Conservation (phyloP, 2,113 vertebrate genomes). For the Climacteris rufus region DNA sequence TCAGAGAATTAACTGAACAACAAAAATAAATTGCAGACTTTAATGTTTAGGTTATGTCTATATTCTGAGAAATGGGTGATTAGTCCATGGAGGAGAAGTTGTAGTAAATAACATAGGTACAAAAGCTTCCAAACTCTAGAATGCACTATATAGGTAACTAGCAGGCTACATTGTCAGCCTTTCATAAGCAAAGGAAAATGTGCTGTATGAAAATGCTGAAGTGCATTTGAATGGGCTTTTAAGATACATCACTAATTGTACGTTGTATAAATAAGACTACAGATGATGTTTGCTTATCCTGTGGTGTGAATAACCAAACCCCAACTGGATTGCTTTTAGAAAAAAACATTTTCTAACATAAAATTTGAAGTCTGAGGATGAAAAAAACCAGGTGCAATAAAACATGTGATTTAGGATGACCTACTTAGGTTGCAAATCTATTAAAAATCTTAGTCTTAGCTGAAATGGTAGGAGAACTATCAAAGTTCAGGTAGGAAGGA, state of each 20-base stretch:
- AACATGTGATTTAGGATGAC: not conserved
- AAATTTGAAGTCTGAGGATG: not conserved
- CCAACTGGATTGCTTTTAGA: not conserved
- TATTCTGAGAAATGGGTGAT: not conserved
- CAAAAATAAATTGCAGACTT: not conserved
- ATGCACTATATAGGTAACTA: not conserved
- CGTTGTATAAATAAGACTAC: not conserved
- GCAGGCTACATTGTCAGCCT: not conserved
- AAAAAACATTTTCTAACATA: not conserved
- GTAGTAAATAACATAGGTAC: not conserved
- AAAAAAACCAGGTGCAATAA: not conserved
- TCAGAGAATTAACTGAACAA: not conserved
- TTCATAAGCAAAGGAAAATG: not conserved
- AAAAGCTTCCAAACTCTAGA: not conserved
- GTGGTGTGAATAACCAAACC: not conserved
- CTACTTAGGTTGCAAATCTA: not conserved
- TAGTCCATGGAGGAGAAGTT: not conserved
- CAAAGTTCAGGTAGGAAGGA: conserved; percentile 24
- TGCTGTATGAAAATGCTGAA: not conserved
- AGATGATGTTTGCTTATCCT: not conserved
- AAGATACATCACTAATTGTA: not conserved
- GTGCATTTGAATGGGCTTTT: not conserved
- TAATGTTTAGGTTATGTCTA: not conserved
- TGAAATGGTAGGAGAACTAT: not conserved
- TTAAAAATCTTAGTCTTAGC: not conserved